These are phyloP conservation scores for pig (Sus scrofa) DNA, from an alignment of 2,113 vertebrate genomes.

Conservation along the genomic window T2T-Sscrofa CM001155.3:8193501-8194000, in stretches of 20 bases:
- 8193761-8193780: fast-evolving
- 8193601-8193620: not conserved
- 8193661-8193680: not conserved
- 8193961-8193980: too few species aligned
- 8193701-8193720: not conserved
- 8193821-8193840: not conserved
- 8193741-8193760: not conserved
- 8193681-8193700: not conserved
- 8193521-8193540: fast-evolving
- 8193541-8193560: not conserved
- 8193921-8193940: not conserved
- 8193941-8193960: fast-evolving
- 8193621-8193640: not conserved
- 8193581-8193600: not conserved
- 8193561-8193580: not conserved
- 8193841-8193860: too few species aligned
- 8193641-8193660: not conserved
- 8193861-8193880: not conserved
- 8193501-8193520: fast-evolving
- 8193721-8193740: not conserved
- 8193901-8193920: not conserved
- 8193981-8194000: not conserved
- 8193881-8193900: too few species aligned
- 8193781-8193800: not conserved
- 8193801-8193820: not conserved